Evolutionary conservation across 2,113 vertebrate genomes (phyloP).

Genomic region (Odobenus rosmarus): DNA sequence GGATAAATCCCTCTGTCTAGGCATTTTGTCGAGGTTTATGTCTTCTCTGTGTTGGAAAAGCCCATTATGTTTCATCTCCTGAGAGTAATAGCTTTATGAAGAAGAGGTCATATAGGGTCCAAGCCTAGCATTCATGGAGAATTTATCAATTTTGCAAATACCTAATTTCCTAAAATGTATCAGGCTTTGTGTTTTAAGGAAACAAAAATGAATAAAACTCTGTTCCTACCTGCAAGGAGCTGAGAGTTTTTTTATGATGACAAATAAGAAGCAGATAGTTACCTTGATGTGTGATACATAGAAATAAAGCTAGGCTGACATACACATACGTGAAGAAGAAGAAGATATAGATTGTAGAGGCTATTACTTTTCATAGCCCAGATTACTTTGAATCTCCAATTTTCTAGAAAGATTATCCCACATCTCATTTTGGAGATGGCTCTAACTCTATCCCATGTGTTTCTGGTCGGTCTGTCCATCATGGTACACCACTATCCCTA

Average conservation of each 20-base stretch:
- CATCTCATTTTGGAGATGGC: background rate
- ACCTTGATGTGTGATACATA: background rate
- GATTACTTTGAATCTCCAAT: background rate
- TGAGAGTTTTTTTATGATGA: background rate
- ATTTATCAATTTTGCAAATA: background rate
- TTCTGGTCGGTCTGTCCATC: background rate
- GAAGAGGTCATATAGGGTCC: background rate
- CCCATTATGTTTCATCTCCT: background rate
- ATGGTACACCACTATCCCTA: background rate
- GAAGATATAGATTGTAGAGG: background rate
- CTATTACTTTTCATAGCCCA: background rate
- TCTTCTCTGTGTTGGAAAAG: background rate
- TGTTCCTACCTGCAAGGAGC: background rate
- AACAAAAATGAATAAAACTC: background rate
- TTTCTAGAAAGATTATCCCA: background rate
- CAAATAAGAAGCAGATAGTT: background rate
- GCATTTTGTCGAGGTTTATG: background rate
- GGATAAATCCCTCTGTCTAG: background rate
- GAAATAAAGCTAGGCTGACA: background rate
- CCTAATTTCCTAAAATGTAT: background rate
- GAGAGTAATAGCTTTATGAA: background rate
- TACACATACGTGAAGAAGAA: accelerated
- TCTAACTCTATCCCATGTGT: background rate
- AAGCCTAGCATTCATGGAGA: background rate
- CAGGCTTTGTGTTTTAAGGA: background rate